Evolutionary conservation across 2,888 invertebrate genomes (phyloP).

Genomic region (Chorisops tibialis): DNA sequence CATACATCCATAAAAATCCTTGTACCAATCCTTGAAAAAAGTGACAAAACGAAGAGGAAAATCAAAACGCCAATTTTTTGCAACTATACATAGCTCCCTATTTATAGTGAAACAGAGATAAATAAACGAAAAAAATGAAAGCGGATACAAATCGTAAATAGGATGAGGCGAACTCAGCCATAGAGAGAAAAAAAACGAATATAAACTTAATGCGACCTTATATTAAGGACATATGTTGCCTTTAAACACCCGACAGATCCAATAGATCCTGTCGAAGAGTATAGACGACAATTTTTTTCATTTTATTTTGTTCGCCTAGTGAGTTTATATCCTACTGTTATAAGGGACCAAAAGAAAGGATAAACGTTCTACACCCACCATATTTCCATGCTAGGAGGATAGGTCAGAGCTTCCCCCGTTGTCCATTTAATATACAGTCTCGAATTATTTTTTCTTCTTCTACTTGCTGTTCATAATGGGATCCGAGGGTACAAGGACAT

Average conservation of each 20-base stretch:
- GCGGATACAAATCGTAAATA: too few relatives aligned
- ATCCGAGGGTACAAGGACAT: too few relatives aligned
- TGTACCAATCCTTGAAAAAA: too few relatives aligned
- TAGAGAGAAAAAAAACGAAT: background rate
- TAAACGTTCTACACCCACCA: background rate
- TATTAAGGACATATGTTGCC: conserved; percentile 12
- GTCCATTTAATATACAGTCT: background rate
- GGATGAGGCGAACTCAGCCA: too few relatives aligned
- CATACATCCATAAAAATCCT: too few relatives aligned
- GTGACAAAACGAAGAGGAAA: too few relatives aligned
- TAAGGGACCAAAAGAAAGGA: background rate
- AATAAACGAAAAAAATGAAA: too few relatives aligned
- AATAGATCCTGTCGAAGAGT: background rate
- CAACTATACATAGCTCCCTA: too few relatives aligned
- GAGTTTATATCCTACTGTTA: background rate
- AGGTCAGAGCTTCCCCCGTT: background rate
- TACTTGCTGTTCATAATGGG: background rate
- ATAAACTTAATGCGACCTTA: conserved; percentile 1
- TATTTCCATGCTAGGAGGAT: background rate
- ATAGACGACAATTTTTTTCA: conserved; percentile 9
- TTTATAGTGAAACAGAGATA: too few relatives aligned
- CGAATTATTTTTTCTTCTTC: background rate
- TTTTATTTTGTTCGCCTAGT: background rate
- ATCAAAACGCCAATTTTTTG: too few relatives aligned
- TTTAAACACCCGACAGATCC: conserved; percentile 2